phyloP scores from a whole-genome alignment of 92 coral and sea anemone genomes.

The Porites lobata region DNA sequence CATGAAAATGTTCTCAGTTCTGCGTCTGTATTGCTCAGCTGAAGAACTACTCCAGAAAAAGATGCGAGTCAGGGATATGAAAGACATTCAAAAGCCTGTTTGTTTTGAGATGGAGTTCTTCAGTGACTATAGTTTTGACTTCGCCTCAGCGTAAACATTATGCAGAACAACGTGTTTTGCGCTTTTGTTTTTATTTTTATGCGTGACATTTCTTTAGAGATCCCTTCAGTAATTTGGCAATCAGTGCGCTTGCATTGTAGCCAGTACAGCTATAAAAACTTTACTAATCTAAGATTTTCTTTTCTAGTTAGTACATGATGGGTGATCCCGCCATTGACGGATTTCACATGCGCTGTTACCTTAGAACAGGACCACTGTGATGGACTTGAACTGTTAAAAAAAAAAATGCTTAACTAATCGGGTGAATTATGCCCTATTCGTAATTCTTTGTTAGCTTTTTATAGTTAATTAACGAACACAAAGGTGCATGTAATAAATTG shows the following conservation, averaged over 20 bases:
- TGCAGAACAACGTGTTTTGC: neutral
- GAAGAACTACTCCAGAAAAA: neutral
- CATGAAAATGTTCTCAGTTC: too few relatives aligned
- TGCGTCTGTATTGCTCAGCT: too few relatives aligned
- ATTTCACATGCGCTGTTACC: too few relatives aligned
- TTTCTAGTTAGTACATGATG: neutral
- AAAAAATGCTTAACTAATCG: too few relatives aligned
- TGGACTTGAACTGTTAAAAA: too few relatives aligned
- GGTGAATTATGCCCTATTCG: too few relatives aligned
- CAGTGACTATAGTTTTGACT: neutral
- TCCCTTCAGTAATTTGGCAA: neutral
- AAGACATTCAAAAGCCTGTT: neutral
- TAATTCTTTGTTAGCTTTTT: too few relatives aligned
- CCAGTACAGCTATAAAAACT: neutral
- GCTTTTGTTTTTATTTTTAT: neutral
- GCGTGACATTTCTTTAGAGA: neutral
- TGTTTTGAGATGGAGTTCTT: neutral
- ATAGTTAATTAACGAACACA: too few relatives aligned
- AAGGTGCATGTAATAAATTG: too few relatives aligned
- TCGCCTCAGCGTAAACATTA: slow-evolving; percentile 3
- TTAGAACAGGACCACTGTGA: too few relatives aligned
- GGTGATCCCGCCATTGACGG: too few relatives aligned
- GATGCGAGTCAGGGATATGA: neutral
- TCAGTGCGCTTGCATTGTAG: neutral
- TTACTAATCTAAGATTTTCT: neutral